Evolutionary conservation across 2,888 invertebrate species (phyloP), one percentile per base, ranked within the genome.

Genomic region (Steromphala cineraria): DNA sequence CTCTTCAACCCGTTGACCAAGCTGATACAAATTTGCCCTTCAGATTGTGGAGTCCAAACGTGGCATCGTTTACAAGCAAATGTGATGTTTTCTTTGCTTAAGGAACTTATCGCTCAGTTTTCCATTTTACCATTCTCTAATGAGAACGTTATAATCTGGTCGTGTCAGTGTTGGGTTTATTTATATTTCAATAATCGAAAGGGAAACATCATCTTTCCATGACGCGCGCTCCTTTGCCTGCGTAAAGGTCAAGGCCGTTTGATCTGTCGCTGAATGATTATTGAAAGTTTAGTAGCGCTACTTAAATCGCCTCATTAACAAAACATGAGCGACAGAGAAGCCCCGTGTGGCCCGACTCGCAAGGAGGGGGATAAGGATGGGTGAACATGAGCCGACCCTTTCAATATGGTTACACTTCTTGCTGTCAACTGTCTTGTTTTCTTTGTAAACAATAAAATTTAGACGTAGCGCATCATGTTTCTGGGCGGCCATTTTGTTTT

Each of bases 251-350:
- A 71, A 71, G 71, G 71, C 40, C 71, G 36, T 71, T 8, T 40
- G 17, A 36, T 67, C 36, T n/a, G 19, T 56, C 56, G 24, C 71
- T 36, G 40, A 36, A 19, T 71, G 71, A 40, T 71, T 71, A 36
- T 36, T 71, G 71, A 31, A 71, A 71, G 71, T 71, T 71, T 71
- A 71, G 71, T 36, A 36, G 40, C 71, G 40, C 71, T 71, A 71
- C 71, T 71, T 71, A 71, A 71, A 71, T 71, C 71, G 71, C 71
- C 36, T 71, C 71, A 71, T 71, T 71, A 71, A 71, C 71, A 71
- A 28, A 71, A 71, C 71, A 71, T 40, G 71, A n/a, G 17, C 36
- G 36, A 36, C 71, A 31, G 28, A 17, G 28, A 17, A 19, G 31
- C 71, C 31, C 36, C 71, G 71, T 28, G 71, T 71, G 71, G 71